These are phyloP conservation scores for Eustalomyia histrio DNA, from an alignment of 2,888 invertebrate species.

Conservation along the genomic window DNA sequence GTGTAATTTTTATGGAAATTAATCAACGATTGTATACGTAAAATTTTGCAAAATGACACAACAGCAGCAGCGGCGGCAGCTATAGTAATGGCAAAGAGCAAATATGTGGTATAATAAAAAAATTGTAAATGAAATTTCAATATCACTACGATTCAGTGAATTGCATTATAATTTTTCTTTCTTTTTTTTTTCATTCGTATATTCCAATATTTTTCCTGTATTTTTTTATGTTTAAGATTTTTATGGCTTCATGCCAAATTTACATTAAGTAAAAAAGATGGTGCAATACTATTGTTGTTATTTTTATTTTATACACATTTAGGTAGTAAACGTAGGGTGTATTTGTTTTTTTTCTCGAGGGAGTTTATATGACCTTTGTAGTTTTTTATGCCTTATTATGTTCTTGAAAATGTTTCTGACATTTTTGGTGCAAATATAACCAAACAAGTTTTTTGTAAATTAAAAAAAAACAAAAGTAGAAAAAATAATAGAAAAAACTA, in stretches of 20 bases:
- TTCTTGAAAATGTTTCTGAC: slow-evolving; percentile 38
- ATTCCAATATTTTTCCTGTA: not conserved
- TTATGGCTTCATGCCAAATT: slow-evolving; percentile 52
- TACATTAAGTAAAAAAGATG: slow-evolving; percentile 20
- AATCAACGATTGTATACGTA: slow-evolving; percentile 48
- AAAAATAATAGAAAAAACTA: not conserved
- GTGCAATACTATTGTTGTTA: not conserved
- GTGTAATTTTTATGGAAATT: slow-evolving; percentile 54
- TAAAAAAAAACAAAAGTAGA: no score
- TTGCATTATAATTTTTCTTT: no score
- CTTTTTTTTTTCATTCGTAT: not conserved
- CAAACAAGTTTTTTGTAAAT: not conserved
- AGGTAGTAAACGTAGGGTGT: no score
- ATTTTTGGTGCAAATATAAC: slow-evolving; percentile 34
- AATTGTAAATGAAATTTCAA: slow-evolving; percentile 48
- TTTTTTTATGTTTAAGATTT: not conserved
- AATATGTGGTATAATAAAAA: no score
- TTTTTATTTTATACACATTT: no score
- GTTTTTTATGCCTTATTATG: slow-evolving; percentile 13
- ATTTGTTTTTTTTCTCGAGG: not conserved
- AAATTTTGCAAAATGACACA: not conserved
- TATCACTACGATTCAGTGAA: slow-evolving; percentile 29
- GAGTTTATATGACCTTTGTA: not conserved
- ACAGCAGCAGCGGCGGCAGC: not conserved
- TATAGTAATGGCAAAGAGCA: not conserved